phyloP scores from a whole-genome alignment of 2,113 vertebrate species.

The Equus przewalskii region DNA sequence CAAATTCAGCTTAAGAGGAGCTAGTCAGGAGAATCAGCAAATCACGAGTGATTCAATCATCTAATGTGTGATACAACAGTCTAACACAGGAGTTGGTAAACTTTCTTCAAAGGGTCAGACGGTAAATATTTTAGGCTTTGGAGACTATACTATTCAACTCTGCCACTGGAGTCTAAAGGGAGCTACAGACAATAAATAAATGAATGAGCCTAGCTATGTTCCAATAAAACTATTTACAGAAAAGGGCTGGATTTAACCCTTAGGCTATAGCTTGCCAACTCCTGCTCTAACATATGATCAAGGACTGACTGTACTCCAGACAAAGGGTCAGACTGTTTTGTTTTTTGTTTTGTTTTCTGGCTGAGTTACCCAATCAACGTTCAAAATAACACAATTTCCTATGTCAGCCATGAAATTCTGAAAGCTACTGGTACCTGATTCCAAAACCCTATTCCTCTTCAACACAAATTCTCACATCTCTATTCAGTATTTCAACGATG shows the following conservation, averaged over 20 bases:
- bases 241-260: neutral
- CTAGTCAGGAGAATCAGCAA: neutral
- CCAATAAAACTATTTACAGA: neutral
- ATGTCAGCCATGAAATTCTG: slow-evolving; percentile 23
- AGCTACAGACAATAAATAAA: neutral
- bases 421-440: slow-evolving; percentile 35
- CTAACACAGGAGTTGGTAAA: neutral
- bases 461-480: slow-evolving; percentile 21
- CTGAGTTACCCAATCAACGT: neutral
- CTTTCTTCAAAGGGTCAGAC: neutral
- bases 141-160: neutral
- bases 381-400: slow-evolving; percentile 53
- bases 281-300: neutral
- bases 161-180: neutral
- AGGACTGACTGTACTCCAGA: neutral
- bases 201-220: neutral
- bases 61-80: neutral
- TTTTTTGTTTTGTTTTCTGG: neutral
- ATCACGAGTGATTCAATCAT: neutral
- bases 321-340: neutral
- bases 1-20: slow-evolving; percentile 21
- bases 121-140: slow-evolving; percentile 3
- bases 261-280: neutral
- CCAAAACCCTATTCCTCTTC: slow-evolving; percentile 27
- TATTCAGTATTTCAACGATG: neutral